Evolutionary conservation across 1,140 invertebrate genomes (phyloP), one percentile per base, ranked within the genome.

Genomic region (Drosophila sechellia): DNA sequence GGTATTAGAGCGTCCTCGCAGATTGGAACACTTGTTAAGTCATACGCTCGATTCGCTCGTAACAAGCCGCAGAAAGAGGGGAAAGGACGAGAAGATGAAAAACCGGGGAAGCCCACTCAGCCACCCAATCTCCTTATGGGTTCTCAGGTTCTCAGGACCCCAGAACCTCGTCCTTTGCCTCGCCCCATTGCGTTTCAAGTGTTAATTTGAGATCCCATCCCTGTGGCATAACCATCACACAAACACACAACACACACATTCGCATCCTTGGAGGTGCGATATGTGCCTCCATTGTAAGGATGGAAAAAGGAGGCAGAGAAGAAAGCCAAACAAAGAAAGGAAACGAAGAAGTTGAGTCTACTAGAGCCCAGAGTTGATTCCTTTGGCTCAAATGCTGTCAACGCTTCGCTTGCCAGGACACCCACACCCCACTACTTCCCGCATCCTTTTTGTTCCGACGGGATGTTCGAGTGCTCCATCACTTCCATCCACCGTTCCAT

Each of bases 161-260:
- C 46, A n/a, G 46, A 25, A 27, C 11, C 43, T 13, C 40, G 27
- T 46, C 43, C 65, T 42, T 48, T 34, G 45, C 25, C 22, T 59
- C 59, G 77, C 63, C 64, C 59, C 78, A 80, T 81, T 76, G 78
- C 65, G 59, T 64, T 72, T 81, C 78, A 81, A 81, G 79, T 81
- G 78, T 81, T 81, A 81, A 81, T 81, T 81, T 81, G 79, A 81
- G 61, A 81, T 81, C 78, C 68, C 72, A 81, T 80, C 78, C 68
- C 72, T 70, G 59, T 65, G 72, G 59, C 69, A 69, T 63, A 73
- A 77, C 58, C 57, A 43, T 56, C 55, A 73, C 54, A 77, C 42
- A 49, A 49, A 54, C 57, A n/a, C 25, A 27, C 17, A 13, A 25
- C 43, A 46, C 20, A 46, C 43, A 22, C 5, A 27, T 42, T 10